phyloP scores from a whole-genome alignment of 1,140 invertebrate species.

The Maconellicoccus hirsutus region DNA sequence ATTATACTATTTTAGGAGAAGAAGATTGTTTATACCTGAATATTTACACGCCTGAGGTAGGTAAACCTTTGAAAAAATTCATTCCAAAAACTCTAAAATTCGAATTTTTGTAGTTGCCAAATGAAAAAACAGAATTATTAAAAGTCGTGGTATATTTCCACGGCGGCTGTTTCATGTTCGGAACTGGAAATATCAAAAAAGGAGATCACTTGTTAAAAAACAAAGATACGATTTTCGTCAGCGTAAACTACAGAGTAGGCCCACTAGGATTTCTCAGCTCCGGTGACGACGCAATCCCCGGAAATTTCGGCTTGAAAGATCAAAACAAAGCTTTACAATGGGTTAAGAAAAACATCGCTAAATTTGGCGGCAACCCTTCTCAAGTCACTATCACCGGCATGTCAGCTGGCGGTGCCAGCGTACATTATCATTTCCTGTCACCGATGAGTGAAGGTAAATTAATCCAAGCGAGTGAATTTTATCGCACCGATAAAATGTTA shows the following conservation, averaged over 20 bases:
- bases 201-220: slow-evolving; percentile 32
- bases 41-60: slow-evolving; percentile 26
- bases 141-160: slow-evolving; percentile 45
- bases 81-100: no score
- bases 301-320: slow-evolving; percentile 52
- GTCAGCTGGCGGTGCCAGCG: slow-evolving; percentile 46
- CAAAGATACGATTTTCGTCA: slow-evolving; percentile 50
- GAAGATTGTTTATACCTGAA: slow-evolving; percentile 30
- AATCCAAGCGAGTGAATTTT: background rate
- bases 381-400: slow-evolving; percentile 42
- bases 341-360: slow-evolving; percentile 44
- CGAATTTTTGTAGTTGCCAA: slow-evolving; percentile 21
- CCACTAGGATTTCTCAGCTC: slow-evolving; percentile 40
- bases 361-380: slow-evolving; percentile 46
- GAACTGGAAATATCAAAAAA: background rate
- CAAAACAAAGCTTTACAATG: slow-evolving; percentile 47
- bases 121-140: slow-evolving; percentile 23
- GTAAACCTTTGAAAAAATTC: background rate
- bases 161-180: slow-evolving; percentile 39
- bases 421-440: slow-evolving; percentile 51
- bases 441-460: slow-evolving; percentile 29
- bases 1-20: slow-evolving; percentile 27
- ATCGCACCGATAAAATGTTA: background rate
- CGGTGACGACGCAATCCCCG: slow-evolving; percentile 40
- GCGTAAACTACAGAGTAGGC: slow-evolving; percentile 54